Conservation (phyloP, 2,113 vertebrate species). For the Mesoclemmys tuberculata region DNA sequence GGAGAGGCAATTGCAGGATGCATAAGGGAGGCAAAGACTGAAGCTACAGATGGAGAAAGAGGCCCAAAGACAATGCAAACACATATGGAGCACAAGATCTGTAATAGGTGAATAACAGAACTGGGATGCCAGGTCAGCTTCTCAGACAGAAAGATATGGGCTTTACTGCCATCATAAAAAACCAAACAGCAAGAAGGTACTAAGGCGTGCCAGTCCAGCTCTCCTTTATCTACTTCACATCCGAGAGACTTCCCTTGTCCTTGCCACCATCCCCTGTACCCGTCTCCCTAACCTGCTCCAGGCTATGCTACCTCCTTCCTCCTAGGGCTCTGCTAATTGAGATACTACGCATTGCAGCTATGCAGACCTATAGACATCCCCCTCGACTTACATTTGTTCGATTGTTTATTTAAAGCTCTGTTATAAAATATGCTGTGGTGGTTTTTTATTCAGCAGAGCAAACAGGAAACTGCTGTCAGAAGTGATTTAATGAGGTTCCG, state of each 20-base stretch:
- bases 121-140: neutral
- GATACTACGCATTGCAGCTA: neutral
- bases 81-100: neutral
- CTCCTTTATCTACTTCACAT: neutral
- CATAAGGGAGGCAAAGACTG: neutral
- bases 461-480: constrained; percentile 43
- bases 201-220: neutral
- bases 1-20: neutral
- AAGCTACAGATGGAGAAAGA: neutral
- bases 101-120: neutral
- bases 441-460: constrained; percentile 9
- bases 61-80: neutral
- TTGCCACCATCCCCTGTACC: neutral
- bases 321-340: neutral
- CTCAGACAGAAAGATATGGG: neutral
- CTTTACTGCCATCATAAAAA: neutral
- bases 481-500: constrained; percentile 23
- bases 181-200: neutral
- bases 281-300: neutral
- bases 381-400: neutral
- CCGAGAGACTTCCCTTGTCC: neutral
- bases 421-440: constrained; percentile 7
- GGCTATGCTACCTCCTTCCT: neutral
- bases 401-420: constrained; percentile 41
- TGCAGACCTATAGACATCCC: neutral